Base-by-base conservation (phyloP, 1,140 invertebrate genomes). In the Dolichoris vasculosae region DNA sequence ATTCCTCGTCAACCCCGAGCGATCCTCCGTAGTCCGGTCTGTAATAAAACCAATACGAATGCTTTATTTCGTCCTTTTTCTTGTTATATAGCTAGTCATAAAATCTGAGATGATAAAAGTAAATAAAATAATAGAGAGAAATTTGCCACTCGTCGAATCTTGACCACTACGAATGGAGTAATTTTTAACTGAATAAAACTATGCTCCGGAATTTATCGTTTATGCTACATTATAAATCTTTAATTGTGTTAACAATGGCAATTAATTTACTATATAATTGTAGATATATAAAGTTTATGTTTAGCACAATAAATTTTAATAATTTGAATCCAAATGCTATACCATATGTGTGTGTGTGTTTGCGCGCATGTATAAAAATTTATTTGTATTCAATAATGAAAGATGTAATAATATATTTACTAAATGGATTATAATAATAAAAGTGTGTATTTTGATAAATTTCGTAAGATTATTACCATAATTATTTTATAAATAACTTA, bases 21-120 rank as follows among this genome's bases (percentile, higher is more conserved):
- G 26, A 46, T 48, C 46, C 73, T 63, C 89, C 89, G 40, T 93
- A 89, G 84, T 92, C 90, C 46, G 93, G 93, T 2, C 93, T 94
- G 87, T 84, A 90, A 78, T 78, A 82, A 82, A 82, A 82, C 55
- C 77, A 63, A 78, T 23, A n/a, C 32, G 20, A 79, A 40, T 80
- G 35, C 26, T 64, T 80, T 78, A 78, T 80, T 80, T 64, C 59
- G 35, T 78, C 73, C 46, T 46, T n/a, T 78, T 43, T 75, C 40
- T n/a, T 75, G 40, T 48, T 75, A 46, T 48, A 48, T 26, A 75
- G 43, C 73, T 26, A 26, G 43, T n/a, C 43, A 32, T 71, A 71
- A 71, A 71, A 71, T 71, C 35, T 40, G 35, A 71, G 32, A 71
- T 35, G 67, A 40, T 71, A 71, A 71, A 40, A 40, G 67, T 71